These are phyloP conservation scores for Drosophila dunni DNA, from an alignment of 1,140 invertebrate genomes.

Conservation along the genomic window DNA sequence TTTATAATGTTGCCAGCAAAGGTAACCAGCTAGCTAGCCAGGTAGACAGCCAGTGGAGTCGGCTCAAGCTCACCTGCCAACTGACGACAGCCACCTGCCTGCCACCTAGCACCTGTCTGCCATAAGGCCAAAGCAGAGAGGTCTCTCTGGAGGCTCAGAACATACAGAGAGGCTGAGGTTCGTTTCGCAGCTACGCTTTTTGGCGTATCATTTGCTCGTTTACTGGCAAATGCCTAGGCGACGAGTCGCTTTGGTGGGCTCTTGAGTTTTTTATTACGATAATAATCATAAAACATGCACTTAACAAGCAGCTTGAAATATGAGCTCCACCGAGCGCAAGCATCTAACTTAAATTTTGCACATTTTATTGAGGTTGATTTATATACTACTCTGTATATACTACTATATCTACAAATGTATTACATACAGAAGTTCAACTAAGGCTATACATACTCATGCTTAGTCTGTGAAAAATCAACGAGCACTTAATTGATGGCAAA, in stretches of 20 bases:
- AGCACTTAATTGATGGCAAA: slow-evolving; percentile 68
- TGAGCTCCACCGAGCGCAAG: slow-evolving; percentile 49
- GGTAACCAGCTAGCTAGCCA: slow-evolving; percentile 25
- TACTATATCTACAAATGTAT: slow-evolving; percentile 5
- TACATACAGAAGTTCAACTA: not conserved
- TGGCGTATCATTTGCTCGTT: slow-evolving; percentile 77
- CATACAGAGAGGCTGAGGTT: not conserved
- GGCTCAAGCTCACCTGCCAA: not conserved
- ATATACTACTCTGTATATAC: slow-evolving; percentile 34
- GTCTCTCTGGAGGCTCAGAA: slow-evolving; percentile 1
- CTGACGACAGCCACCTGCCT: too few relatives aligned
- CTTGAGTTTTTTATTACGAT: slow-evolving; percentile 75
- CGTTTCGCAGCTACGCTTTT: slow-evolving; percentile 35
- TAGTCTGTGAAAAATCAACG: slow-evolving; percentile 45
- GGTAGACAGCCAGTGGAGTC: slow-evolving; percentile 18
- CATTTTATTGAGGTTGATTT: slow-evolving; percentile 76
- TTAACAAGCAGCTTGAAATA: slow-evolving; percentile 83
- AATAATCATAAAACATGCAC: slow-evolving; percentile 84
- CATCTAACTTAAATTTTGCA: slow-evolving; percentile 74
- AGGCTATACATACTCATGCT: not conserved
- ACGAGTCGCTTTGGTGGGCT: slow-evolving; percentile 52
- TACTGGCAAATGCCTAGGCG: slow-evolving; percentile 49
- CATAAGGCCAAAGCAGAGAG: slow-evolving; percentile 14
- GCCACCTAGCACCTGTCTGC: not conserved
- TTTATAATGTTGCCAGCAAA: slow-evolving; percentile 71